These are phyloP conservation scores for Gymnosoma rotundatum DNA, from an alignment of 2,888 invertebrate genomes.

Conservation along the genomic window DNA sequence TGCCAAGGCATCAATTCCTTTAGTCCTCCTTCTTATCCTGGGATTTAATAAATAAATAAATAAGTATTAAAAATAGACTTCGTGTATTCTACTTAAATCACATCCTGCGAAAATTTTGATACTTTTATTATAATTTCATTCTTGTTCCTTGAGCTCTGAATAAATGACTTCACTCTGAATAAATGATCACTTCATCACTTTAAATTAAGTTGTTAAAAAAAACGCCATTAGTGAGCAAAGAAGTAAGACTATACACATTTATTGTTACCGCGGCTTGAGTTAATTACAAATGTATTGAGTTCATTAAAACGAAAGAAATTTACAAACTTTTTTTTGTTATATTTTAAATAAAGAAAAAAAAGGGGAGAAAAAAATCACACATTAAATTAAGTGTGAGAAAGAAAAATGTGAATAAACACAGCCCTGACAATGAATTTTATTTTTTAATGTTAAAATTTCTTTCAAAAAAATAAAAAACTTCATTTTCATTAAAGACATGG, in stretches of 20 bases:
- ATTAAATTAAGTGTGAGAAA: conserved; percentile 56
- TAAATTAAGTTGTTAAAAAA: background rate
- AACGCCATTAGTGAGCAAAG: background rate
- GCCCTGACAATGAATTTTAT: conserved; percentile 63
- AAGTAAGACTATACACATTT: background rate
- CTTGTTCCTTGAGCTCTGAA: no score
- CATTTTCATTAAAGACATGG: background rate
- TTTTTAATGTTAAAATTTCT: conserved; percentile 20
- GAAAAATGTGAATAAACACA: background rate
- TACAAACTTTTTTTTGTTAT: conserved; percentile 7
- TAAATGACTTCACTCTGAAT: no score
- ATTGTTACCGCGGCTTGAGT: background rate
- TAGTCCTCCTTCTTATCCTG: no score
- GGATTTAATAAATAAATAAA: no score
- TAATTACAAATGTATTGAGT: conserved; percentile 64
- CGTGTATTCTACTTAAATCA: no score
- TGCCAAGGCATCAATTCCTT: no score
- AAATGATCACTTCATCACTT: background rate
- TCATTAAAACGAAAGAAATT: conserved; percentile 58
- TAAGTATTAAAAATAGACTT: no score
- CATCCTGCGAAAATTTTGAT: no score
- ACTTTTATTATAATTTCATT: no score
- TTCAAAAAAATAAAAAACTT: background rate
- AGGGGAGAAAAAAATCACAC: conserved; percentile 46
- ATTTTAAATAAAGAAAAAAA: conserved; percentile 4